Evolutionary conservation across 2,113 vertebrate species (phyloP), one percentile per base, ranked within the genome.

Genomic region (Tragelaphus imberbis): DNA sequence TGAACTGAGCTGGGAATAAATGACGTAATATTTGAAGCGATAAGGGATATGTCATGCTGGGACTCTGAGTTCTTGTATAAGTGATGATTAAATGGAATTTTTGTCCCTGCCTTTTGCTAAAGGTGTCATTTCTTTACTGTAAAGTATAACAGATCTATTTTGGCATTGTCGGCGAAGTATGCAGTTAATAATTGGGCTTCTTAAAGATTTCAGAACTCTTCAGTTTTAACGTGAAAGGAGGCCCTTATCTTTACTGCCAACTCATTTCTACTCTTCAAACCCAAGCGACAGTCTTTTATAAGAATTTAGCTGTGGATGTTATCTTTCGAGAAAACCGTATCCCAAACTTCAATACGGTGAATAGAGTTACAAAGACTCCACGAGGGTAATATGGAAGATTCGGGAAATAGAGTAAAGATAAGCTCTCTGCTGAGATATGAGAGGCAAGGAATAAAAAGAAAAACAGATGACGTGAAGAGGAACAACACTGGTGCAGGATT

Each of bases 11-110:
- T 97, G 87, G 94, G 88, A 97, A 97, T 95, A 98, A 97, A 98
- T 95, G 94, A 98, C 65, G 88, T 96, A 91, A 95, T 98, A 94
- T 97, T 98, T 98, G 87, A 96, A 96, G 91, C 49, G 7, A 97
- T 96, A 94, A 68, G 97, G 30, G 33, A 84, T 85, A 98, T 98
- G 94, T 97, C 75, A 98, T 96, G 55, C 91, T 82, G 80, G 97
- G 96, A 71, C 94, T 98, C 81, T 95, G 63, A 94, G 47, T 80
- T 97, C 92, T 94, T 97, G 2, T 95, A 96, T 98, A 97, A 98
- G 98, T 95, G 97, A 98, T 97, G 96, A 96, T 96, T 96, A 94
- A 97, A 94, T 92, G 75, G 53, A 97, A 97, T 97, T 97, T 96
- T 95, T 95, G 47, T 90, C 59, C 95, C 44, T 68, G 94, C 55